Conservation (phyloP, 2,888 invertebrate species). For the Macaria liturata region DNA sequence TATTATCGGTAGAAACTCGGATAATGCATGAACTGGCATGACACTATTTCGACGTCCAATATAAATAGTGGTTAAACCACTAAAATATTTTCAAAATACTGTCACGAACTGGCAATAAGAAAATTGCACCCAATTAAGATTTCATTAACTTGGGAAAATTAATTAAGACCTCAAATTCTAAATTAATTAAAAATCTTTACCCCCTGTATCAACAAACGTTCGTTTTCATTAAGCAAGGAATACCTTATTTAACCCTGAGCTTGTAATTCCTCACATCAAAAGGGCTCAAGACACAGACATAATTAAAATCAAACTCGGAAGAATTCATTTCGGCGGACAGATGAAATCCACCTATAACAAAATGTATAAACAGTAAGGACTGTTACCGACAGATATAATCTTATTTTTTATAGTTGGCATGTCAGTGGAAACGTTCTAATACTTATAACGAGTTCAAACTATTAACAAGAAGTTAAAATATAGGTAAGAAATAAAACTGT, state of each 20-base stretch:
- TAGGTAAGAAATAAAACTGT: too few species aligned
- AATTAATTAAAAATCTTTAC: conserved; percentile 20
- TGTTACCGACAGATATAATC: background rate
- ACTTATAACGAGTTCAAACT: too few species aligned
- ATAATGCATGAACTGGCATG: too few species aligned
- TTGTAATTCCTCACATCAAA: conserved; percentile 32
- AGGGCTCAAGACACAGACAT: conserved; percentile 34
- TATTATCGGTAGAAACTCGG: too few species aligned
- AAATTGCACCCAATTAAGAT: too few species aligned
- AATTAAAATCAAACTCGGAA: conserved; percentile 50
- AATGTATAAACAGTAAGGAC: conserved; percentile 9
- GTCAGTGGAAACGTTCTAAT: too few species aligned
- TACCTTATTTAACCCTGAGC: conserved; percentile 28
- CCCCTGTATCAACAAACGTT: conserved; percentile 10
- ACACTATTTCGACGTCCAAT: too few species aligned
- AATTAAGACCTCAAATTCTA: conserved; percentile 2
- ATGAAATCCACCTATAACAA: conserved; percentile 38
- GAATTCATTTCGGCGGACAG: conserved; percentile 50
- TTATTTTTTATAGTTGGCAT: too few species aligned
- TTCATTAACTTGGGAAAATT: background rate
- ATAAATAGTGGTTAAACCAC: too few species aligned
- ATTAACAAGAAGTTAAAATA: too few species aligned
- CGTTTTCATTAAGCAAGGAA: conserved; percentile 28
- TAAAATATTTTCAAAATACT: too few species aligned
- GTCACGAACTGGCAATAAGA: too few species aligned